phyloP scores from a whole-genome alignment of 2,888 invertebrate genomes.

The Encarsia formosa region DNA sequence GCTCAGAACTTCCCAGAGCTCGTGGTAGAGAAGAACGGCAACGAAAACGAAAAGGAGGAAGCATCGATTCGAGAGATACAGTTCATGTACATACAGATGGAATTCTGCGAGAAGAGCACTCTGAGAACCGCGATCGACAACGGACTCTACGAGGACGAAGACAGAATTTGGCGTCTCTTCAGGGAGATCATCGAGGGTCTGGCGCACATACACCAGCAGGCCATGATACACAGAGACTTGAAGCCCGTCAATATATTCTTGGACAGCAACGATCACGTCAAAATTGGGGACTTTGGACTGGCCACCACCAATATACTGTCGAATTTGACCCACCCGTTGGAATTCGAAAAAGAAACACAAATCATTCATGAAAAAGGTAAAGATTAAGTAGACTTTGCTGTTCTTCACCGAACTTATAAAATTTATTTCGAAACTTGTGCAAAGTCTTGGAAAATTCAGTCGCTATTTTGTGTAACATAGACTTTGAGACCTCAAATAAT shows the following conservation, averaged over 20 bases:
- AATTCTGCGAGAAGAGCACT: slow-evolving; percentile 96
- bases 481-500: no score
- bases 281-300: slow-evolving; percentile 97
- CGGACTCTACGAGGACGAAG: slow-evolving; percentile 69
- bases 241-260: slow-evolving; percentile 94
- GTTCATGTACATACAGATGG: slow-evolving; percentile 94
- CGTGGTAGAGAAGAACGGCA: slow-evolving; percentile 19
- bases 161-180: slow-evolving; percentile 86
- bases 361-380: slow-evolving; percentile 9
- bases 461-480: no score
- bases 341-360: slow-evolving; percentile 38
- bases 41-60: slow-evolving; percentile 24
- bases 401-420: neutral
- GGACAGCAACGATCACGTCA: slow-evolving; percentile 90
- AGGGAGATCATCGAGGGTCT: slow-evolving; percentile 90
- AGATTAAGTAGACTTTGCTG: neutral
- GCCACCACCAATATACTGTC: slow-evolving; percentile 75
- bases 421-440: neutral
- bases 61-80: slow-evolving; percentile 52
- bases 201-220: slow-evolving; percentile 88
- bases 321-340: slow-evolving; percentile 37
- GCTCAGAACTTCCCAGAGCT: slow-evolving; percentile 20
- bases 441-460: no score
- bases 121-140: slow-evolving; percentile 83
- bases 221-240: slow-evolving; percentile 80